These are phyloP conservation scores for Anthoscopus minutus DNA, from an alignment of 2,113 vertebrate species.

Conservation along the genomic window DNA sequence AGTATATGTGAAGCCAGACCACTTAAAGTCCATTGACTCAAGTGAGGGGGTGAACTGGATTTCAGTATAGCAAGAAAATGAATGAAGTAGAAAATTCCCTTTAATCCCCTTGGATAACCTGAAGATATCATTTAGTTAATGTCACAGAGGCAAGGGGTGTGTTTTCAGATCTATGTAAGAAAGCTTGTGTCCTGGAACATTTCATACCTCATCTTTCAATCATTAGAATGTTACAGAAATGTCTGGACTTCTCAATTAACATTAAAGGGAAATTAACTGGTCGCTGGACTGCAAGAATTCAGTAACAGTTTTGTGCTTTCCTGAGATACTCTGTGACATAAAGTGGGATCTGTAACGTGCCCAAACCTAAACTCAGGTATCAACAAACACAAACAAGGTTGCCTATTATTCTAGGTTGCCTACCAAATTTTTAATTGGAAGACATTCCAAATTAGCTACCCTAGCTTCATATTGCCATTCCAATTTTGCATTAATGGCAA, in stretches of 20 bases:
- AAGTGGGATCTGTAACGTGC: fast-evolving
- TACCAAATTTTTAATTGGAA: not conserved
- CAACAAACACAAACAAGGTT: not conserved
- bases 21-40: not conserved
- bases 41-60: not conserved
- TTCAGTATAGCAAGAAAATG: not conserved
- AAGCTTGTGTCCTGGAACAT: not conserved
- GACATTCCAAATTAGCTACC: not conserved
- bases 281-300: not conserved
- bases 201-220: not conserved
- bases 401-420: not conserved
- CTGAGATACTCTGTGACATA: not conserved
- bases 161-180: not conserved
- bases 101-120: not conserved
- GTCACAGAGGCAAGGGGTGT: fast-evolving
- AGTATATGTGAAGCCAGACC: not conserved
- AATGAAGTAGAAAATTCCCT: not conserved
- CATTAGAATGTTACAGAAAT: not conserved
- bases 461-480: not conserved
- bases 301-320: not conserved
- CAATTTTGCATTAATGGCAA: not conserved
- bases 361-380: not conserved
- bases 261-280: not conserved
- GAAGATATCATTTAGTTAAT: not conserved
- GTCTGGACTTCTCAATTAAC: not conserved